Evolutionary conservation across 2,797 vertebrate genomes (phyloP), one percentile per base, ranked within the genome.

Genomic region (Hippopotamyrus pictus): DNA sequence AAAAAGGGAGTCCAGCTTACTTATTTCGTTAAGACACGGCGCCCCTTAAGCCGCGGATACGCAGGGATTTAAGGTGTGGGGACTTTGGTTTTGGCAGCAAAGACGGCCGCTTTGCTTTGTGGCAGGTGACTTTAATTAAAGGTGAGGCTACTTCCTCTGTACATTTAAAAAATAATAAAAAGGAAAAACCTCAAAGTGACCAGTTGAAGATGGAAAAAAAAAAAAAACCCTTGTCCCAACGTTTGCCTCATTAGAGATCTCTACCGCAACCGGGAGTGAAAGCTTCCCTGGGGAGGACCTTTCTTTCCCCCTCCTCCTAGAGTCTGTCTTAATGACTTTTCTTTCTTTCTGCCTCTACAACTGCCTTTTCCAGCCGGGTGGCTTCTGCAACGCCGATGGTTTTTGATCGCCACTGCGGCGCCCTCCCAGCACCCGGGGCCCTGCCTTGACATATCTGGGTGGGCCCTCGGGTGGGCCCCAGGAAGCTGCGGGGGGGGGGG

Each of bases 401-500:
- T 86, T 46, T 57, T 62, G 84, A 86, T 89, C 57, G 25, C 5
- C 4, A 25, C 53, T n/a, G 50, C 4, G 57, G 62, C 9, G 57
- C 22, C 29, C 53, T 50, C 88, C n/a, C n/a, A 17, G 50, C 25
- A 37, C 37, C 59, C 19, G 19, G 25, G 57, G 59, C 37, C 46
- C 46, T 6, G 46, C 22, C 33, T 9, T 50, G 14, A 44, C 79
- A 25, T 59, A 48, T n/a, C 88, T 57, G 76, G n/a, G 19, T 37
- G 48, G 17, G 22, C 76, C 79, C 82, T 69, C 76, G 14, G n/a
- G 88, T 79, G 29, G 17, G 25, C 79, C 83, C 62, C 37, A 85
- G 91, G 93, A 94, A 93, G 25, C 3, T 88, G 92, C 92, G 87
- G 91, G 86, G 9, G 3, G 3, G 12, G 14, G 48, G 88, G 90